phyloP scores from a whole-genome alignment of 2,888 invertebrate species.

The Limnephilus rhombicus region DNA sequence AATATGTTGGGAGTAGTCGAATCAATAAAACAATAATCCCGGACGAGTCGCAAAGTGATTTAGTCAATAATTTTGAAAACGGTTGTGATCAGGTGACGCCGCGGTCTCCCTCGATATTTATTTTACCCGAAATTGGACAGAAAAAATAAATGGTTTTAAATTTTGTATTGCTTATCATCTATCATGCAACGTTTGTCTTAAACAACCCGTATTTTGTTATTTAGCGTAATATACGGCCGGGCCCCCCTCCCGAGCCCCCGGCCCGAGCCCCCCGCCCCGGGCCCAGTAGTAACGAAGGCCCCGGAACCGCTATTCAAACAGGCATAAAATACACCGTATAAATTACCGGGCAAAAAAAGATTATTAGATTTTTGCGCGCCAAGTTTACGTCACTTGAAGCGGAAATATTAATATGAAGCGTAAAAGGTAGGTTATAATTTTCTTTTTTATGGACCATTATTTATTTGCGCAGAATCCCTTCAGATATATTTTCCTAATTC shows the following conservation, averaged over 20 bases:
- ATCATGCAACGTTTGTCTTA: constrained; percentile 66
- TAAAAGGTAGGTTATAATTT: constrained; percentile 66
- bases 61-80: constrained; percentile 20
- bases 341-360: constrained; percentile 65
- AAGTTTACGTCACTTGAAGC: constrained; percentile 63
- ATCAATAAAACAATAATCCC: constrained; percentile 24
- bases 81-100: constrained; percentile 43
- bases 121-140: constrained; percentile 29
- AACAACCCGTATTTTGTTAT: constrained; percentile 65
- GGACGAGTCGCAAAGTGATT: neutral
- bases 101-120: constrained; percentile 37
- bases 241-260: constrained; percentile 50
- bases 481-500: constrained; percentile 67
- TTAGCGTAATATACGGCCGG: constrained; percentile 64
- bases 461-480: constrained; percentile 66
- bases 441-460: constrained; percentile 67
- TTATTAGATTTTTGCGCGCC: constrained; percentile 64
- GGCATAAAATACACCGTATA: constrained; percentile 64
- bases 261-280: constrained; percentile 49
- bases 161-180: constrained; percentile 64
- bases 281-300: constrained; percentile 42
- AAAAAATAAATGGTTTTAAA: constrained; percentile 62
- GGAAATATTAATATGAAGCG: constrained; percentile 64
- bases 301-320: constrained; percentile 63
- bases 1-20: neutral